Evolutionary conservation across 2,797 vertebrate species (phyloP).

Genomic region (Peromyscus eremicus): DNA sequence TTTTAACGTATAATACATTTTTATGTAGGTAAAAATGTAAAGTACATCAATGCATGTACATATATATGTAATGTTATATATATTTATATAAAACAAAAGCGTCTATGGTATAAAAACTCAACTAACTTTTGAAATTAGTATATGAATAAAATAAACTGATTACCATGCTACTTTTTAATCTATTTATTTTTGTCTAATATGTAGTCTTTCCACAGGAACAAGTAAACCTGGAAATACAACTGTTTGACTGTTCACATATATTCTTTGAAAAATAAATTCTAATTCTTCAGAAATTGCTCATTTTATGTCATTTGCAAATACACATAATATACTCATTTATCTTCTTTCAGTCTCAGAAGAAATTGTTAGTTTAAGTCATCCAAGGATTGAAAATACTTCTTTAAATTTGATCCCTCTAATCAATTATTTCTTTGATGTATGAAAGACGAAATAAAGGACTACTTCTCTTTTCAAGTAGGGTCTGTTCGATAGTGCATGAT

Average conservation of each 20-base stretch:
- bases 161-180: background rate
- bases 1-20: too few relatives aligned
- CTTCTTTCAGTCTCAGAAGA: background rate
- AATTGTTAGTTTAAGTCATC: background rate
- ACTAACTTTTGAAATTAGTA: background rate
- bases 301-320: background rate
- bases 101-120: background rate
- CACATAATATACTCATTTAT: background rate
- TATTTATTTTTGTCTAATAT: background rate
- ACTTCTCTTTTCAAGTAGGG: background rate
- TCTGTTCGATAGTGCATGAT: background rate
- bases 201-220: background rate
- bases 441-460: background rate
- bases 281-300: background rate
- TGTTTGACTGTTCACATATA: background rate
- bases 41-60: too few relatives aligned
- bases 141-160: background rate
- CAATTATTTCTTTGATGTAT: background rate
- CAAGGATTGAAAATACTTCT: background rate
- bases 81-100: background rate
- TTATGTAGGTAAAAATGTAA: too few relatives aligned
- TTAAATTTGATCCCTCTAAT: background rate
- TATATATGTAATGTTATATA: too few relatives aligned
- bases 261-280: background rate
- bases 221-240: background rate